Evolutionary conservation across 1,140 invertebrate genomes (phyloP).

Genomic region (Mactra quadrangularis): DNA sequence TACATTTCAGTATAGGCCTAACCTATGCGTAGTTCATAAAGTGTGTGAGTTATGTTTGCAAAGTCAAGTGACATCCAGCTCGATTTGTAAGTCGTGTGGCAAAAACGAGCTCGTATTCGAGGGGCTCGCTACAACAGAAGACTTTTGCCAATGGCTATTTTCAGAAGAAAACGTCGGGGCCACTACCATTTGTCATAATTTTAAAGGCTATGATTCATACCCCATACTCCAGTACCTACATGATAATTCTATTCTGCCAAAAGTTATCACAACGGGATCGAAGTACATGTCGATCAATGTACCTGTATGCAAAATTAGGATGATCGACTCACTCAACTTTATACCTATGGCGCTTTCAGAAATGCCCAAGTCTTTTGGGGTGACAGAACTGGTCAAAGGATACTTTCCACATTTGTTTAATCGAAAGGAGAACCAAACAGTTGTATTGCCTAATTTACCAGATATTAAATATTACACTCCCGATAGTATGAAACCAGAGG

Average conservation of each 20-base stretch:
- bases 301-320: too few species aligned
- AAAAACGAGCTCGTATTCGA: background rate
- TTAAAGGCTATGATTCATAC: constrained; percentile 50
- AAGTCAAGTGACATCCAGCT: too few species aligned
- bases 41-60: too few species aligned
- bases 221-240: too few species aligned
- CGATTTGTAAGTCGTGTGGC: too few species aligned
- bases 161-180: constrained; percentile 11
- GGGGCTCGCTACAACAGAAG: background rate
- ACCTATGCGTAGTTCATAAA: too few species aligned
- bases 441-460: background rate
- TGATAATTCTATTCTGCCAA: too few species aligned
- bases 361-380: constrained; percentile 38
- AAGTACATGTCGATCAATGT: too few species aligned
- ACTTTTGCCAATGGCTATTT: constrained; percentile 15
- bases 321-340: constrained; percentile 48
- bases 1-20: too few species aligned
- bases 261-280: too few species aligned
- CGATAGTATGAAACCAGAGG: background rate
- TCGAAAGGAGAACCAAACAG: constrained; percentile 15
- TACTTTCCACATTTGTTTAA: constrained; percentile 57
- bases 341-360: constrained; percentile 29
- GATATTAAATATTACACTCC: background rate
- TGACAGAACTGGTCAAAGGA: constrained; percentile 50
- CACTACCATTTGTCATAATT: constrained; percentile 30